A percentile compares a stretch with the other conserved stretches of the same genome.
These are phyloP conservation scores for Haplochromis burtoni DNA, from an alignment of 2,113 vertebrate species.

Conservation along the genomic window DNA sequence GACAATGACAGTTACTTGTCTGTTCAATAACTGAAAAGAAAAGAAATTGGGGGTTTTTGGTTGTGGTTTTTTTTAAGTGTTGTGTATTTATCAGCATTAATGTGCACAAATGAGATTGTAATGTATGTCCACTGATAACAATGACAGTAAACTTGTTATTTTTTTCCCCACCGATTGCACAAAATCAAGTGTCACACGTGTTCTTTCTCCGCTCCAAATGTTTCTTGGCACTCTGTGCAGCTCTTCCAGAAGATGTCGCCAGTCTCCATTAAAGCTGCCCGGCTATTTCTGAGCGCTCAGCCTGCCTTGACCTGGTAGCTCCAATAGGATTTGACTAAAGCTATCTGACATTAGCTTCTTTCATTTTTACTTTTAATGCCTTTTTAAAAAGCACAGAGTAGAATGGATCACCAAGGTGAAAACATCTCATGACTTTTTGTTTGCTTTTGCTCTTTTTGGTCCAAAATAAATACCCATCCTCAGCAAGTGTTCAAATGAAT, in stretches of 20 bases:
- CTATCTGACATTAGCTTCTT: background rate
- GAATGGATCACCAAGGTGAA: background rate
- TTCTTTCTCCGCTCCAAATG: background rate
- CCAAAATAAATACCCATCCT: background rate
- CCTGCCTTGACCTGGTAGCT: background rate
- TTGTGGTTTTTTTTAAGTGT: background rate
- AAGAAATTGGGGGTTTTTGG: background rate
- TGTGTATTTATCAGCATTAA: conserved; percentile 1
- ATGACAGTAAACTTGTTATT: conserved; percentile 3
- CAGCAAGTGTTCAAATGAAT: background rate
- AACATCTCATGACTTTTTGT: background rate
- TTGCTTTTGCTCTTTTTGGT: background rate
- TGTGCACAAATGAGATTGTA: background rate
- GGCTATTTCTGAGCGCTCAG: background rate
- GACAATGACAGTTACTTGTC: background rate
- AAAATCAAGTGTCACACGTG: background rate
- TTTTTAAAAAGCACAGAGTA: background rate
- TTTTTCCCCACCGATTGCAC: background rate
- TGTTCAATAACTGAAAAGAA: background rate
- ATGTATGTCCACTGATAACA: background rate
- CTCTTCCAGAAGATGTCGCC: conserved; percentile 33
- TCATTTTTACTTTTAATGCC: background rate
- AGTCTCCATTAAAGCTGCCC: background rate
- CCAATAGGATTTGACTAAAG: background rate
- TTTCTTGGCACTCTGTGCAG: background rate